Evolutionary conservation across 1,140 invertebrate species (phyloP).

Genomic region (Leptoteleia sp.): DNA sequence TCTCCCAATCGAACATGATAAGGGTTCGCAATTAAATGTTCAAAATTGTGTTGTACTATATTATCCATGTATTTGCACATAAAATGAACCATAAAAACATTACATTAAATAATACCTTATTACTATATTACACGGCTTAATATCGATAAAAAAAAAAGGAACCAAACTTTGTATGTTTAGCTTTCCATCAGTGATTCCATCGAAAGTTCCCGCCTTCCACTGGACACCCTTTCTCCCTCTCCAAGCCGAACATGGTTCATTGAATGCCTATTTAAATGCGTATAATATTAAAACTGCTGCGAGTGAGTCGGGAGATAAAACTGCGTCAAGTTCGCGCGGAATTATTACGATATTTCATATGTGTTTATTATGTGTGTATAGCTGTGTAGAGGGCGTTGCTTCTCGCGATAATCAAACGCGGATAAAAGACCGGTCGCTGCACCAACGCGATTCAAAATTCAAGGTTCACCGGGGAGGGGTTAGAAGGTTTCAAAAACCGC

Average conservation of each 20-base stretch:
- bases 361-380: conserved; percentile 23
- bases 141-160: conserved; percentile 1
- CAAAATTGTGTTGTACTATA: conserved; percentile 17
- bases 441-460: background rate
- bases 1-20: no score
- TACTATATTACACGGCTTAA: background rate
- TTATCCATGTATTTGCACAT: conserved; percentile 29
- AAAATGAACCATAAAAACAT: conserved; percentile 25
- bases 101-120: conserved; percentile 35
- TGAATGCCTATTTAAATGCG: conserved; percentile 45
- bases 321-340: conserved; percentile 10
- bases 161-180: background rate
- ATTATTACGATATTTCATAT: background rate
- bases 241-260: conserved; percentile 20
- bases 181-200: background rate
- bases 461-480: background rate
- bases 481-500: no score
- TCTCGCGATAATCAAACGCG: conserved; percentile 1
- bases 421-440: conserved; percentile 6
- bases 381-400: conserved; percentile 15
- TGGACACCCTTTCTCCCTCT: conserved; percentile 14
- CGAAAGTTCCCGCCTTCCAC: conserved; percentile 19
- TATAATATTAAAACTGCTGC: conserved; percentile 25
- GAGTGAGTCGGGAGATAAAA: conserved; percentile 23
- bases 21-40: conserved; percentile 5